Base-by-base conservation (phyloP, 2,113 vertebrate genomes). In the Oostethus manadensis region DNA sequence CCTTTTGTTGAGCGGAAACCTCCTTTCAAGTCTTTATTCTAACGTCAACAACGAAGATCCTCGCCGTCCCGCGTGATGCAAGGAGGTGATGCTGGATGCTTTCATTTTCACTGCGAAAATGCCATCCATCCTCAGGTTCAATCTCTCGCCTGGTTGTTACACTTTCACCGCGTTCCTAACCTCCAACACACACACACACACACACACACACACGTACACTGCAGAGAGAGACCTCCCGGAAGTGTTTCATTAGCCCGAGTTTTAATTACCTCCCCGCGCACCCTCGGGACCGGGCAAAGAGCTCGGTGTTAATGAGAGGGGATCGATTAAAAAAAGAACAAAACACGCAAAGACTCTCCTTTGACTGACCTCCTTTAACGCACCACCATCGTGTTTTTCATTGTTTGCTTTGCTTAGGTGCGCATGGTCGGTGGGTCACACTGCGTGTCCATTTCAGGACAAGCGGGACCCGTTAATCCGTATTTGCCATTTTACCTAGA, bases 211-310 rank as follows among this genome's bases (percentile, higher is more conserved):
- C 23, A 2, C 23, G 3, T 26, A 16, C 7, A 23, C 22, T 23
- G 33, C 15, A 29, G 9, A 58, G 35, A 44, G 14, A 66, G 60
- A 70, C 69, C 66, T 66, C 51, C 56, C 69, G 74, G 53, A 81
- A 58, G 58, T 71, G 71, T 82, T 85, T 86, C 82, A 84, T 88
- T 83, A 88, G 68, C 70, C 66, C 7, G 5, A 48, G 69, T 74
- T 79, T 87, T 88, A 88, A 90, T 90, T 82, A 87, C 74, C 69
- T 81, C 56, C 60, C 54, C 62, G 35, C 60, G 58, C 66, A 72
- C 83, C 79, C 75, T 62, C 55, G 83, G 81, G 83, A 85, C 21
- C 7, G 68, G 74, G 81, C 68, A 64, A 73, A 74, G 76, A 80
- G 61, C 83, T 74, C 55, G 14, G 60, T 71, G 81, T 80, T 87